phyloP scores from a whole-genome alignment of 2,797 vertebrate species.

The Chrysocyon brachyurus region DNA sequence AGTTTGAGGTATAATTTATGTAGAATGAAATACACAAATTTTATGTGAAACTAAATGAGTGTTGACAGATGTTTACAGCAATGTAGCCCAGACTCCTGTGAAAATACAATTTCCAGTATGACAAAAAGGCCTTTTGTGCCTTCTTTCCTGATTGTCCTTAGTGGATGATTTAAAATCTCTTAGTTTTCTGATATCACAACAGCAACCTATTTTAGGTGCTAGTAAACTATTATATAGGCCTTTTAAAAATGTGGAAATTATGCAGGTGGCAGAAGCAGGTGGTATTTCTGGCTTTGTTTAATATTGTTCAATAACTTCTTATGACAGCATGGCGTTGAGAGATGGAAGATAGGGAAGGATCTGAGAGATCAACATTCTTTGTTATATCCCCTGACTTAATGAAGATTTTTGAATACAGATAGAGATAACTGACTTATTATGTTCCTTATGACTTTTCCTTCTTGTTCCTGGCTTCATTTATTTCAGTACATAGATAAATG shows the following conservation, averaged over 20 bases:
- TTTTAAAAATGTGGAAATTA: slow-evolving; percentile 27
- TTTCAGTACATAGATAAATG: neutral
- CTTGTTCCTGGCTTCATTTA: neutral
- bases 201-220: slow-evolving; percentile 56
- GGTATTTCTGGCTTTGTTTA: slow-evolving; percentile 42
- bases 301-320: slow-evolving; percentile 27
- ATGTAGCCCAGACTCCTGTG: neutral
- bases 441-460: slow-evolving; percentile 11
- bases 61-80: neutral
- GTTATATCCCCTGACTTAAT: neutral
- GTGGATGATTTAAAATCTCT: neutral
- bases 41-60: neutral
- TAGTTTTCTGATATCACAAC: neutral
- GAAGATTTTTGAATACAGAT: slow-evolving; percentile 56
- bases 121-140: neutral
- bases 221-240: neutral
- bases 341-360: neutral
- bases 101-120: neutral
- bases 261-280: neutral
- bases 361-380: slow-evolving; percentile 20
- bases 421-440: neutral
- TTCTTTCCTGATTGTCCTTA: neutral
- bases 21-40: neutral
- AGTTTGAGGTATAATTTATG: neutral
- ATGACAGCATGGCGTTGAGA: neutral